Conservation (phyloP, 2,797 vertebrate species). For the Anniella stebbinsi region DNA sequence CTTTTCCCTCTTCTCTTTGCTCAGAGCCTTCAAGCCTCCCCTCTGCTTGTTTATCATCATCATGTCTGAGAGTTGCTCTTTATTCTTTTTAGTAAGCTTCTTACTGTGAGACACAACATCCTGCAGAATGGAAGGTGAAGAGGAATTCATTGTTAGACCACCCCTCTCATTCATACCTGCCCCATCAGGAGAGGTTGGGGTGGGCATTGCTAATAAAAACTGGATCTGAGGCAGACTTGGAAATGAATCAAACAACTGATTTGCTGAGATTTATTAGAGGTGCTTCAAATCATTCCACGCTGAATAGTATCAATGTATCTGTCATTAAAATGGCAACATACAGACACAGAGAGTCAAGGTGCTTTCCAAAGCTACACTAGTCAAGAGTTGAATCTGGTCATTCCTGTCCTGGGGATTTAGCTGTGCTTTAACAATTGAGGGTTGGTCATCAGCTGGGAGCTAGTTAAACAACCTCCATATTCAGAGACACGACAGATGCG, state of each 20-base stretch:
- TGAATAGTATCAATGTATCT: background rate
- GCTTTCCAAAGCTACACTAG: background rate
- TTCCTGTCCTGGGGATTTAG: too few relatives aligned
- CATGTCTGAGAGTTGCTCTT: conserved; percentile 94
- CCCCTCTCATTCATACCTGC: background rate
- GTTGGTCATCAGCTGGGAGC: background rate
- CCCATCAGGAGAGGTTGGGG: too few relatives aligned
- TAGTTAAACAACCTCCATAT: background rate
- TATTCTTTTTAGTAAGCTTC: conserved; percentile 98
- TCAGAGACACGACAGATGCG: background rate
- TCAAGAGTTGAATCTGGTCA: too few relatives aligned
- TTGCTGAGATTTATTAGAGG: background rate
- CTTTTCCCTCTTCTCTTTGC: conserved; percentile 96
- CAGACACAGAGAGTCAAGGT: too few relatives aligned
- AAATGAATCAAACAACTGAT: background rate
- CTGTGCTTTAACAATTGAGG: too few relatives aligned
- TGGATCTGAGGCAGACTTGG: background rate
- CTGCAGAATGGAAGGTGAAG: conserved; percentile 62
- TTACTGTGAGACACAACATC: conserved; percentile 99
- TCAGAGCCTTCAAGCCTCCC: conserved; percentile 95
- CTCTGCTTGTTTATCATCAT: conserved; percentile 98
- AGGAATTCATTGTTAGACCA: background rate
- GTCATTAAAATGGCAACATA: background rate
- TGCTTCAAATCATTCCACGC: background rate
- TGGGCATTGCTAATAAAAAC: background rate